Percentiles rank a stretch among this genome's conserved stretches.
Conservation (phyloP, 2,113 vertebrate genomes). For the Raja brachyura region DNA sequence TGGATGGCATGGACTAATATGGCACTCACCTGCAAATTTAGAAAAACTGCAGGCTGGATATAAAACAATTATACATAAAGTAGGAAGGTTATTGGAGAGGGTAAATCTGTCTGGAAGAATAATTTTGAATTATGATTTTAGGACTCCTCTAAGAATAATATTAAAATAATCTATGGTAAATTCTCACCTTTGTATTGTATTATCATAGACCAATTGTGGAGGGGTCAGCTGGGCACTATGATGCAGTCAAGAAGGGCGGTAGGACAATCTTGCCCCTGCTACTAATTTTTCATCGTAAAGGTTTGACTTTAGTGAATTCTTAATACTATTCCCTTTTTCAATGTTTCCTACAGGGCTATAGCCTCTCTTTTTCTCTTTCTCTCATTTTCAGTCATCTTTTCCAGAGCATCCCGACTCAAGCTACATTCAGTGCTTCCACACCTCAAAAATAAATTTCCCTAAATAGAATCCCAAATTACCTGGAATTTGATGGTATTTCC, state of each 20-base stretch:
- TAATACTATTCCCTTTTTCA: not conserved
- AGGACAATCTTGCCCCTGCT: not conserved
- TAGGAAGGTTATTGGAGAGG: not conserved
- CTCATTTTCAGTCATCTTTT: not conserved
- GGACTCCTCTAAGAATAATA: not conserved
- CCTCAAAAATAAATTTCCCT: too few species aligned
- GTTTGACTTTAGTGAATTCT: not conserved
- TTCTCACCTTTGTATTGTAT: not conserved
- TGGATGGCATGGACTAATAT: not conserved
- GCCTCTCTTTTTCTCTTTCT: not conserved
- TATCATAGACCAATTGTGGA: not conserved
- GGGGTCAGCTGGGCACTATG: not conserved
- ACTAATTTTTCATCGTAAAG: not conserved
- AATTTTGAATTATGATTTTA: not conserved
- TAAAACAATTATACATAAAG: not conserved
- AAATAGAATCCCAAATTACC: too few species aligned
- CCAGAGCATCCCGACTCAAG: not conserved
- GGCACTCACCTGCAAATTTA: not conserved
- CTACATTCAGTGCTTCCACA: too few species aligned
- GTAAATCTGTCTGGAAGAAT: not conserved
- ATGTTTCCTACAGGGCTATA: too few species aligned
- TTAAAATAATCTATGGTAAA: not conserved
- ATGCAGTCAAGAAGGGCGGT: not conserved
- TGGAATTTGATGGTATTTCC: too few species aligned
- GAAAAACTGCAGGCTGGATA: not conserved